These are phyloP conservation scores for Schrankia costaestrigalis DNA, from an alignment of 2,888 invertebrate species.

Conservation along the genomic window DNA sequence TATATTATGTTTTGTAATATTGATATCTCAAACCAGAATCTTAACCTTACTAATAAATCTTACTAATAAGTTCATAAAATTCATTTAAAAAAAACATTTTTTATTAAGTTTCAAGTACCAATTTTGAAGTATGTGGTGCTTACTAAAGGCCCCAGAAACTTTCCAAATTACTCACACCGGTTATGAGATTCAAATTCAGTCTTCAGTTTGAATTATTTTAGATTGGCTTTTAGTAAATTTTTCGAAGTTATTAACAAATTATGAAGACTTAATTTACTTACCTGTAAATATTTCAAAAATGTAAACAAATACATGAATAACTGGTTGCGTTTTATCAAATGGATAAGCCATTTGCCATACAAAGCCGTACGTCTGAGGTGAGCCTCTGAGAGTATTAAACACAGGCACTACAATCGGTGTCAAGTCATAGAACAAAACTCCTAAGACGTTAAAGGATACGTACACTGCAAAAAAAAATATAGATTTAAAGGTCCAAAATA, in stretches of 20 bases:
- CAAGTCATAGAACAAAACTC: conserved; percentile 53
- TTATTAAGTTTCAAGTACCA: too few species aligned
- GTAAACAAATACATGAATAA: conserved; percentile 50
- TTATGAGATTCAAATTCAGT: conserved; percentile 7
- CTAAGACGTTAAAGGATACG: conserved; percentile 56
- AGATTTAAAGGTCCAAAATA: too few species aligned
- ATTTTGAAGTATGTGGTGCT: too few species aligned
- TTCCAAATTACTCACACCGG: conserved; percentile 17
- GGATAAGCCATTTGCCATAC: conserved; percentile 61
- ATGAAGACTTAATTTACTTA: conserved; percentile 29
- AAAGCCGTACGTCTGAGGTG: conserved; percentile 47
- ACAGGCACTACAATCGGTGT: conserved; percentile 52
- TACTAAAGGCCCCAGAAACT: too few species aligned
- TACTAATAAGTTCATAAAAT: too few species aligned
- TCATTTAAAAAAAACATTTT: too few species aligned
- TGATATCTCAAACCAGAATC: neutral
- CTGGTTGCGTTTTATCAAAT: conserved; percentile 60
- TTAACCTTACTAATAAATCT: too few species aligned
- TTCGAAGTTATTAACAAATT: too few species aligned
- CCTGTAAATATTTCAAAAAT: conserved; percentile 56
- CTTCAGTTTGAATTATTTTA: neutral
- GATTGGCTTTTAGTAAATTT: too few species aligned
- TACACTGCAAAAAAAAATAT: conserved; percentile 48
- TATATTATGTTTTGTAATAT: neutral
- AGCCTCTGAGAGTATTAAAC: conserved; percentile 43